A percentile compares a stretch with the other conserved stretches of the same genome.
Conservation (phyloP, 1,140 invertebrate species). For the Brachionus koreanus region DNA sequence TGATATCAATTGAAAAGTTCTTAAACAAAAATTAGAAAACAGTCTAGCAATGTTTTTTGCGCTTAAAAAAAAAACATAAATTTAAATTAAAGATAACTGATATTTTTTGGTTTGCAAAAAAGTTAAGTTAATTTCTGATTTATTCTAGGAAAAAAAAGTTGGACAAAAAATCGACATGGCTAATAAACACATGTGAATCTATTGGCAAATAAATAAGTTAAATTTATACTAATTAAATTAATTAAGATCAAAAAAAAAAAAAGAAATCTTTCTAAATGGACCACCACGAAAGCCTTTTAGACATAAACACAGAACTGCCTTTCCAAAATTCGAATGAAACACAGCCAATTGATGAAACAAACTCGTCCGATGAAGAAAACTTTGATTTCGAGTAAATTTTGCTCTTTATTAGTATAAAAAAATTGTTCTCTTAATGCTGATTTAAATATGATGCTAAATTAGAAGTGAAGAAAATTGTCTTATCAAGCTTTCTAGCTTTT, state of each 20-base stretch:
- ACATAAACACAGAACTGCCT: not conserved
- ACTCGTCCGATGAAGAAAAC: conserved; percentile 2
- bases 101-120: no score
- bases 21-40: no score
- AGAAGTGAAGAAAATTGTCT: not conserved
- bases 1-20: no score
- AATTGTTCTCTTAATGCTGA: not conserved
- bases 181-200: no score
- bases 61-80: no score
- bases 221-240: not conserved
- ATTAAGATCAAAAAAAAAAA: not conserved
- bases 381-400: not conserved
- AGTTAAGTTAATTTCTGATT: no score
- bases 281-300: not conserved
- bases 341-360: not conserved
- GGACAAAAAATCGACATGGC: no score
- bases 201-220: not conserved
- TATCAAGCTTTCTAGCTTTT: conserved; percentile 1
- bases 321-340: not conserved
- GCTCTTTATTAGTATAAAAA: not conserved
- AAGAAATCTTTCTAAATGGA: not conserved
- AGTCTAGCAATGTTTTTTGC: no score
- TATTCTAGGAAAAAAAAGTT: no score
- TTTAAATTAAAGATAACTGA: no score
- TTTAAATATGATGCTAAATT: not conserved